Evolutionary conservation across 2,797 vertebrate species (phyloP).

Genomic region (Tapera naevia): DNA sequence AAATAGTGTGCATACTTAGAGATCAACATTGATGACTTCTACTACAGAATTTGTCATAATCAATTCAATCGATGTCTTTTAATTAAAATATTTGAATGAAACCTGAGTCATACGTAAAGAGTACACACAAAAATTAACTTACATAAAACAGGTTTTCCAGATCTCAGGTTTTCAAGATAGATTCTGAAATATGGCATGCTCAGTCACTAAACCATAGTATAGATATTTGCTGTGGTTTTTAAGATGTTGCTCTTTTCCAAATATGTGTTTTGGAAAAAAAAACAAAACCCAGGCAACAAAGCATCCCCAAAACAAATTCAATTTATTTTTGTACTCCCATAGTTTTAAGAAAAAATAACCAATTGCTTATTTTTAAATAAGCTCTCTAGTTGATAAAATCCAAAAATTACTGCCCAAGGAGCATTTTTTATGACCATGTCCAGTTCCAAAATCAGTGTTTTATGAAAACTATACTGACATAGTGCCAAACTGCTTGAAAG

Average conservation of each 20-base stretch:
- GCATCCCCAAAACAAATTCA: not conserved
- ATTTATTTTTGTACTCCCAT: not conserved
- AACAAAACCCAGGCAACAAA: not conserved
- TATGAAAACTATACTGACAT: not conserved
- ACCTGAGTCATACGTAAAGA: not conserved
- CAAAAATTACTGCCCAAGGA: not conserved
- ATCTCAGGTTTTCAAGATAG: not conserved
- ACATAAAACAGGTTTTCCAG: not conserved
- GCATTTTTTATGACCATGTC: not conserved
- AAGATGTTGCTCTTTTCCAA: not conserved
- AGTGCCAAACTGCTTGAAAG: not conserved
- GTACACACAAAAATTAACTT: not conserved
- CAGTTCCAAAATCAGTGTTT: not conserved
- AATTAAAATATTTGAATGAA: not conserved
- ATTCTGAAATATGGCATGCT: not conserved
- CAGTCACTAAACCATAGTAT: not conserved
- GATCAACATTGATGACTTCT: not conserved
- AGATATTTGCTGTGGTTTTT: not conserved
- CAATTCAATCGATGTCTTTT: not conserved
- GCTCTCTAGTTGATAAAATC: not conserved
- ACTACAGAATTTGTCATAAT: not conserved
- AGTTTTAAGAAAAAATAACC: not conserved
- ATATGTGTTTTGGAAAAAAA: not conserved
- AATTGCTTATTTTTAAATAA: not conserved
- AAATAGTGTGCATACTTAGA: not conserved